Evolutionary conservation across 1,140 invertebrate genomes (phyloP), one percentile per base, ranked within the genome.

Genomic region (Sycophila sp.): DNA sequence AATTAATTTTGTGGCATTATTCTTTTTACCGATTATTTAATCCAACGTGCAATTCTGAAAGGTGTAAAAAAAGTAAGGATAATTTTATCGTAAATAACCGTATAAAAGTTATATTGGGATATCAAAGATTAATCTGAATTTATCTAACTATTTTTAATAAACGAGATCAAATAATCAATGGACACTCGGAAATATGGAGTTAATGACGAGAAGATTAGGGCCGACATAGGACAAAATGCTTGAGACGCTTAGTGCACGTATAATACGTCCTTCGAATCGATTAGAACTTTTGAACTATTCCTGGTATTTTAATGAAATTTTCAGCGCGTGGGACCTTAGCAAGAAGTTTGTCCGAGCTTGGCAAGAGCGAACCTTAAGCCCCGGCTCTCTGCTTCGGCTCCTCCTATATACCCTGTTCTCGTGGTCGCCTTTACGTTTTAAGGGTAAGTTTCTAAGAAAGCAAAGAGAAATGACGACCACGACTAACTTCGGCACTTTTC

Each of bases 251-350:
- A 69, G 38, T 38, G 32, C 32, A 42, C 42, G 56, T 56, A 51
- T n/a, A n/a, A n/a, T 60, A 60, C 66, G 56, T 69, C 45, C 56
- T 69, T 32, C 34, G 38, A 69, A 55, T 24, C 34, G 67, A 69
- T 62, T 55, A 63, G 67, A 69, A 63, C 59, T 62, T 19, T 15
- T 8, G 15, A 69, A 69, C 67, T 69, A 69, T 69, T 53, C 49
- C 45, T n/a, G 67, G 58, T 69, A 69, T 69, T 69, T 69, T 69
- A 69, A 69, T 69, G 67, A 69, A 69, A 69, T 62, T 69, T 69
- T 69, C 59, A 69, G 49, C 28, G 28, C 13, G 13, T 11, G 40
- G 19, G 30, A 56, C 26, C 63, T 66, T 30, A 66, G 34, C 36
- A 26, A 60, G 55, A 58, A 68, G 65, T 59, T 68, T 4, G 63